Evolutionary conservation across 1,140 invertebrate genomes (phyloP), one percentile per base, ranked within the genome.

Genomic region (Dinoponera quadriceps): DNA sequence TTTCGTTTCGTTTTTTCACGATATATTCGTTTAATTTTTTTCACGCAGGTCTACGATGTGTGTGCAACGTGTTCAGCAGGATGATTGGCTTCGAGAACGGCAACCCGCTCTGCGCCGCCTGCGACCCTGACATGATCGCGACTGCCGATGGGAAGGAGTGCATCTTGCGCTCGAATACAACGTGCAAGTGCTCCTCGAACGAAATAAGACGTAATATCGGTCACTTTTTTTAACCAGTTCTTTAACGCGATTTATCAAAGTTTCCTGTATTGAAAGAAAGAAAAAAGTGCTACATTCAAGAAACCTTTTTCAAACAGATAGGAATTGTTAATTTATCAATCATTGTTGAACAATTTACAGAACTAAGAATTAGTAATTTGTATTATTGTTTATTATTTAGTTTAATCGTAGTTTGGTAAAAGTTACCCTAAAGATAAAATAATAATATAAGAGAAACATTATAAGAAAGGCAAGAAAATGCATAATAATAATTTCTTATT

Each of bases 111-210:
- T 94, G 94, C 75, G 54, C 85, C 66, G 49, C 11, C 18, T 94
- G 93, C 84, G 82, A 77, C 55, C 66, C 73, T 75, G 88, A 92
- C 65, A 87, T 89, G 62, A 87, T 91, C 22, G 86, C 91, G 9
- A 93, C 92, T 11, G 78, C 68, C 20, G 93, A 94, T 89, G 86
- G 89, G 80, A 83, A 82, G 71, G 85, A 92, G 51, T 95, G 94
- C 73, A 86, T 95, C 49, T 11, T 82, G 18, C 95, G 94, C 84
- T 81, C 84, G 49, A 88, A 88, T 62, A 69, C 66, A 29, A 85
- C 63, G 20, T 94, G 94, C 84, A 85, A 85, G 54, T 94, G 93
- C 85, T 85, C 81, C 3, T 22, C 66, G 27, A 93, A 93, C 57
- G 84, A 93, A 87, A 93, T 94, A 82, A 90, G 89, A 92, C 82